A percentile compares a stretch with the other conserved stretches of the same genome.
Evolutionary conservation across 2,888 invertebrate genomes (phyloP).

Genomic region (Mantis religiosa): DNA sequence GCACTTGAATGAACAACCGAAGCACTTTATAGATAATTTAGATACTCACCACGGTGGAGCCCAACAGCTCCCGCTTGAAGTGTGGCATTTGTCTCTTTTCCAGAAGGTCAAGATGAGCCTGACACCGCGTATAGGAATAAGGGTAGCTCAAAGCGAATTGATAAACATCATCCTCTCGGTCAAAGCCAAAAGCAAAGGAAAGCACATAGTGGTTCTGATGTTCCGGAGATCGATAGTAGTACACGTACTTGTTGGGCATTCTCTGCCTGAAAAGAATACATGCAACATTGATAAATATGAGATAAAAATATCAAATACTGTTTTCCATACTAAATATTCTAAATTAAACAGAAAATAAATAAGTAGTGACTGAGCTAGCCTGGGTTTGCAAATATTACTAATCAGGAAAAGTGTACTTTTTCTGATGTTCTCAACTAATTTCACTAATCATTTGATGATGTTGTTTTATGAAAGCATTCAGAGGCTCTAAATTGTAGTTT

Average conservation of each 20-base stretch:
- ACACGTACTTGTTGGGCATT: slow-evolving; percentile 76
- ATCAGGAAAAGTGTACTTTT: too few species aligned
- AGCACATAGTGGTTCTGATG: slow-evolving; percentile 90
- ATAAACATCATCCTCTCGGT: slow-evolving; percentile 90
- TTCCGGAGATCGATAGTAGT: slow-evolving; percentile 84
- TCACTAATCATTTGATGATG: too few species aligned
- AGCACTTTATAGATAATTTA: background rate
- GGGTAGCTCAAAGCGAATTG: slow-evolving; percentile 93
- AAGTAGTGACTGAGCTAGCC: too few species aligned
- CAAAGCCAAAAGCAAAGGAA: slow-evolving; percentile 91
- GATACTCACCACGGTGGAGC: slow-evolving; percentile 47
- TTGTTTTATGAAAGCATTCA: too few species aligned
- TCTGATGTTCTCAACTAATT: too few species aligned
- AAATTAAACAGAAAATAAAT: too few species aligned
- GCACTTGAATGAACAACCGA: background rate
- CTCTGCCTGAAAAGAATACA: slow-evolving; percentile 58
- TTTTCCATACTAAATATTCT: too few species aligned
- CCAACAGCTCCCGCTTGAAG: slow-evolving; percentile 68
- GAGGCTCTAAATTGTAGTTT: too few species aligned
- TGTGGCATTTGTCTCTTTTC: slow-evolving; percentile 55
- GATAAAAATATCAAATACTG: too few species aligned
- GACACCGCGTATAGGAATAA: slow-evolving; percentile 89
- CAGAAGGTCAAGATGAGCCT: slow-evolving; percentile 75
- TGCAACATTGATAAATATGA: background rate
- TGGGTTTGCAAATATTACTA: too few species aligned